phyloP scores from a whole-genome alignment of 2,888 invertebrate species.

The Agrotis puta region DNA sequence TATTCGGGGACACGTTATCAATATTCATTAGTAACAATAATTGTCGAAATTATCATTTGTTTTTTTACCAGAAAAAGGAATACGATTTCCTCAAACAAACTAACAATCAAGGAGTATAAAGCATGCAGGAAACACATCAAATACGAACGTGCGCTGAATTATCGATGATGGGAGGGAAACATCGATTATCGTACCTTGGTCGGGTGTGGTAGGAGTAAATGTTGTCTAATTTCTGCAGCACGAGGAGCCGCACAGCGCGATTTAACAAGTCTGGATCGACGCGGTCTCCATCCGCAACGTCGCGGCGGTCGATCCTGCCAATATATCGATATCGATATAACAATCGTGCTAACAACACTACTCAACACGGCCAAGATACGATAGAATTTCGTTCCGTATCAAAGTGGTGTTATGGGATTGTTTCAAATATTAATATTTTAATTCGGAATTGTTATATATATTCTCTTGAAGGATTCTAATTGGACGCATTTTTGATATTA shows the following conservation, averaged over 20 bases:
- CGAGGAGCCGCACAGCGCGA: slow-evolving; percentile 90
- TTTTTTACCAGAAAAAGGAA: slow-evolving; percentile 27
- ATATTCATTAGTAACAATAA: slow-evolving; percentile 50
- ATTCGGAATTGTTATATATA: slow-evolving; percentile 21
- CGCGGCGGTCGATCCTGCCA: slow-evolving; percentile 90
- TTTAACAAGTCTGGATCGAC: slow-evolving; percentile 90
- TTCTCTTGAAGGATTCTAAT: not conserved
- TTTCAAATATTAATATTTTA: slow-evolving; percentile 1
- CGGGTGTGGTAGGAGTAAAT: slow-evolving; percentile 91
- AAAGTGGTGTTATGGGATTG: slow-evolving; percentile 36
- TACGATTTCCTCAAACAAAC: slow-evolving; percentile 35
- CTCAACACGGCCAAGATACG: slow-evolving; percentile 84
- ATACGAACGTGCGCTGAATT: slow-evolving; percentile 71
- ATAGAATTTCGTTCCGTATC: slow-evolving; percentile 62
- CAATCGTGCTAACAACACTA: slow-evolving; percentile 77
- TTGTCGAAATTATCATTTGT: slow-evolving; percentile 29
- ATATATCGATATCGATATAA: slow-evolving; percentile 87
- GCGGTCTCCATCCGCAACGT: slow-evolving; percentile 83
- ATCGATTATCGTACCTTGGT: slow-evolving; percentile 91
- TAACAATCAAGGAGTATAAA: slow-evolving; percentile 61
- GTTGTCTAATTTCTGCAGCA: slow-evolving; percentile 91
- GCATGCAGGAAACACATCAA: slow-evolving; percentile 74
- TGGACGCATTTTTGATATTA: no score
- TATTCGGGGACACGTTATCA: slow-evolving; percentile 24
- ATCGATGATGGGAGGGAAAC: slow-evolving; percentile 76